These are phyloP conservation scores for Alces alces DNA, from an alignment of 2,113 vertebrate genomes.

Conservation along the genomic window DNA sequence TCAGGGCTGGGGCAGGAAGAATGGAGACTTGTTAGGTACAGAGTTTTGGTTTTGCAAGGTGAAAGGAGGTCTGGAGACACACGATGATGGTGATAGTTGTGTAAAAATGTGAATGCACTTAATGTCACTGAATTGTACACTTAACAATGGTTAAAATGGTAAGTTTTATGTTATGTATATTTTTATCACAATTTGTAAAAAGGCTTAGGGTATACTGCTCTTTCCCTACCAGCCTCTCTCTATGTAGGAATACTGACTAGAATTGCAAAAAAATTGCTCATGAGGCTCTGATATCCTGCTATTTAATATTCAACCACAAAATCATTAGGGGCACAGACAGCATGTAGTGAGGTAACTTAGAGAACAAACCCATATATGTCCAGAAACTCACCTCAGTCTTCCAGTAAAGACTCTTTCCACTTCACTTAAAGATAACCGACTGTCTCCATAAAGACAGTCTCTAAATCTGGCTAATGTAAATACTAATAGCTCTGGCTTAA, in stretches of 20 bases:
- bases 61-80: background rate
- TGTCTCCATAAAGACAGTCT: background rate
- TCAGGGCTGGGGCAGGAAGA: background rate
- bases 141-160: background rate
- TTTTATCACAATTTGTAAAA: background rate
- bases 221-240: background rate
- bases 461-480: background rate
- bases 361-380: background rate
- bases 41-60: background rate
- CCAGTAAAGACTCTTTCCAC: background rate
- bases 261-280: background rate
- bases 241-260: background rate
- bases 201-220: background rate
- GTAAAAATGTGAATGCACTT: background rate
- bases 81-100: background rate
- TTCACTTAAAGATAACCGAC: background rate
- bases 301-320: background rate
- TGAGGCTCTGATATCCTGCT: background rate
- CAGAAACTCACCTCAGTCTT: background rate
- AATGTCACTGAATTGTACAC: background rate
- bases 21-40: background rate
- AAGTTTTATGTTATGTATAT: background rate
- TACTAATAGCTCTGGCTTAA: background rate
- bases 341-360: background rate
- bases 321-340: conserved; percentile 11